These are phyloP conservation scores for Sarotherodon lohbergeri DNA, from an alignment of 2,113 vertebrate species.

Conservation along the genomic window DNA sequence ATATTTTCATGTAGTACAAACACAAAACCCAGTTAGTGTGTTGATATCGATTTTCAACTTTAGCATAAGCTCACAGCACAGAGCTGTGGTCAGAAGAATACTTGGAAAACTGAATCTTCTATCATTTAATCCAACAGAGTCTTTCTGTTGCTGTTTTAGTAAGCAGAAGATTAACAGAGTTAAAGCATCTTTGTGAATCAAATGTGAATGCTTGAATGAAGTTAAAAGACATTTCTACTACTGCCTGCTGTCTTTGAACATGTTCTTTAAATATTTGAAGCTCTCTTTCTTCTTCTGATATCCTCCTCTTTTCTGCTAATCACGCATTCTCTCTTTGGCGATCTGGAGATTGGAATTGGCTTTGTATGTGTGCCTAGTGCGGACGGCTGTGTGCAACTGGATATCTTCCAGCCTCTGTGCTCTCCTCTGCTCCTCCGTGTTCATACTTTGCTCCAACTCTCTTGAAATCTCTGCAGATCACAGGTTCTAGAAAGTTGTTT, in stretches of 20 bases:
- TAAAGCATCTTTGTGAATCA: conserved; percentile 5
- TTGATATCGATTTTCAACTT: neutral
- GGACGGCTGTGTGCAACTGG: neutral
- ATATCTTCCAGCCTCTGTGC: neutral
- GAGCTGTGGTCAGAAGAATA: neutral
- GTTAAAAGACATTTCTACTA: neutral
- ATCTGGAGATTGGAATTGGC: conserved; percentile 9
- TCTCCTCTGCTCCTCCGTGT: neutral
- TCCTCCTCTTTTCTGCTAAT: neutral
- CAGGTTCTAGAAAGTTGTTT: neutral
- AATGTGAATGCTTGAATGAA: conserved; percentile 18
- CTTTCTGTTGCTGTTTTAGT: neutral
- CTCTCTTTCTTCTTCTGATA: conserved; percentile 1
- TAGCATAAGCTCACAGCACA: neutral
- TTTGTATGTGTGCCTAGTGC: conserved; percentile 5
- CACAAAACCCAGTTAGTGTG: neutral
- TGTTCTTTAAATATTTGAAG: conserved; percentile 24
- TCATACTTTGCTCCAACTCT: neutral
- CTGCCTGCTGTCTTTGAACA: conserved; percentile 1
- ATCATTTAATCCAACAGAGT: neutral
- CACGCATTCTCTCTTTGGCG: conserved; percentile 15
- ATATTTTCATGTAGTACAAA: neutral
- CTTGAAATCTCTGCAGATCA: conserved; percentile 14
- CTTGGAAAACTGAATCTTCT: neutral
- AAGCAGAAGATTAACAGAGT: conserved; percentile 11